A percentile compares a stretch with the other conserved stretches of the same genome.
phyloP scores from a whole-genome alignment of 2,797 vertebrate genomes.

The Betta splendens region DNA sequence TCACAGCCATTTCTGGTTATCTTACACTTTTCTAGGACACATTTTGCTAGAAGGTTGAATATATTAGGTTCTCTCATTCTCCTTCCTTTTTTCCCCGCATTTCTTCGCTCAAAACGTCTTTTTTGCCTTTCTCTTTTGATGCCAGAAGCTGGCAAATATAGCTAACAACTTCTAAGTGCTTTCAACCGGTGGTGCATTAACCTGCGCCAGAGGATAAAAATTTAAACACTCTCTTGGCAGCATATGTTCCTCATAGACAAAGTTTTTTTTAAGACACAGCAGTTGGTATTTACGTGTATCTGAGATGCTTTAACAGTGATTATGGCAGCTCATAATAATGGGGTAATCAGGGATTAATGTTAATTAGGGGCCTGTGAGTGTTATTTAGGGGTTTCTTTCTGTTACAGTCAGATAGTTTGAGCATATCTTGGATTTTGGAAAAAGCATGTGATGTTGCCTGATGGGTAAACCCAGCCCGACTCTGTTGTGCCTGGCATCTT shows the following conservation, averaged over 20 bases:
- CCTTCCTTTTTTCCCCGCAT: slow-evolving; percentile 24
- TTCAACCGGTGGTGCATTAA: slow-evolving; percentile 50
- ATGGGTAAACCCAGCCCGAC: slow-evolving; percentile 26
- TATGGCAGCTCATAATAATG: background rate
- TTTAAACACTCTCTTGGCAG: slow-evolving; percentile 40
- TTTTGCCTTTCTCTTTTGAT: slow-evolving; percentile 33
- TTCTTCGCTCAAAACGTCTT: slow-evolving; percentile 5
- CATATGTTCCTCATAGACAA: slow-evolving; percentile 30
- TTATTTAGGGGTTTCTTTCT: slow-evolving; percentile 2
- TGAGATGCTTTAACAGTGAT: slow-evolving; percentile 28
- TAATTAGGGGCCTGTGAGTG: slow-evolving; percentile 2
- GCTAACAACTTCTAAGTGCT: slow-evolving; percentile 39
- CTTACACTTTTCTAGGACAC: slow-evolving; percentile 58
- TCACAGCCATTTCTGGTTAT: slow-evolving; percentile 38
- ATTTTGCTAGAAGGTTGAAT: slow-evolving; percentile 69
- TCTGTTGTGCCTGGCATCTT: slow-evolving; percentile 10
- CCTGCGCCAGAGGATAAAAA: slow-evolving; percentile 35
- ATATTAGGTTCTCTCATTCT: slow-evolving; percentile 49
- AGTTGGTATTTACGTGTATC: slow-evolving; percentile 28
- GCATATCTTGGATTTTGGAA: slow-evolving; percentile 4
- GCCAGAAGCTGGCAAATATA: slow-evolving; percentile 30
- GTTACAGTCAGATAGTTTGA: too few species aligned
- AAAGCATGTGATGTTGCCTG: slow-evolving; percentile 28
- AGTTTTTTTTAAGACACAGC: slow-evolving; percentile 17
- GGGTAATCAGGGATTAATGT: slow-evolving; percentile 15